phyloP scores from a whole-genome alignment of 2,113 vertebrate genomes.

The Heteronetta atricapilla region DNA sequence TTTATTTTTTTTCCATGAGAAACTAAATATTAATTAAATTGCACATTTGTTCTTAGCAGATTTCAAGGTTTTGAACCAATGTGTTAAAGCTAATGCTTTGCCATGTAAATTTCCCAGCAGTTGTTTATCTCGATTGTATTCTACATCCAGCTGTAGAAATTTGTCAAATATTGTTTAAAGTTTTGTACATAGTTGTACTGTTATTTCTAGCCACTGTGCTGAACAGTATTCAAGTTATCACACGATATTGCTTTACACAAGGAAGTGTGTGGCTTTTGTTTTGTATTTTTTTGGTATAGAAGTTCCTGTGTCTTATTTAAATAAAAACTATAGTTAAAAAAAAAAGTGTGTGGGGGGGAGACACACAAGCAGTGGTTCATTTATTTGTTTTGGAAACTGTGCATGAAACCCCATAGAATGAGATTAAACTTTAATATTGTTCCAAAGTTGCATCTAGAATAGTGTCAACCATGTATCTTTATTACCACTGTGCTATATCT shows the following conservation, averaged over 20 bases:
- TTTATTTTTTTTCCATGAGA: constrained; percentile 78
- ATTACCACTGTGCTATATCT: background rate
- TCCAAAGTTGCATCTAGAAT: background rate
- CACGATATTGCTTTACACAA: constrained; percentile 83
- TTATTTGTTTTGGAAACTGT: constrained; percentile 11
- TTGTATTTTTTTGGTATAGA: constrained; percentile 90
- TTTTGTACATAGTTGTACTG: constrained; percentile 84
- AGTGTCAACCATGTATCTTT: background rate
- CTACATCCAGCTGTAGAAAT: constrained; percentile 78
- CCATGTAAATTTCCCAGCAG: constrained; percentile 78
- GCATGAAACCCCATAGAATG: background rate
- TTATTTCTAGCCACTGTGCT: constrained; percentile 83
- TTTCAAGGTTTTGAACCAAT: constrained; percentile 78
- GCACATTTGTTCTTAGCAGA: constrained; percentile 76
- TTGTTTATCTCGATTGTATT: constrained; percentile 80
- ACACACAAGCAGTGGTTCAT: background rate
- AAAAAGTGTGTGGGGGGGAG: background rate
- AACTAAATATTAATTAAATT: constrained; percentile 80
- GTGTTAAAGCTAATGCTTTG: constrained; percentile 78
- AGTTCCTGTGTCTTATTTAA: constrained; percentile 91
- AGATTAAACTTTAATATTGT: background rate
- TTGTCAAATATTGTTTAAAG: constrained; percentile 80
- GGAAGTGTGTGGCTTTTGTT: constrained; percentile 85
- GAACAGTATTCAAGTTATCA: constrained; percentile 83
- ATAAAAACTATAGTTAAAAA: constrained; percentile 89